Evolutionary conservation across 2,113 vertebrate genomes (phyloP), one percentile per base, ranked within the genome.

Genomic region (Paradoxurus hermaphroditus): DNA sequence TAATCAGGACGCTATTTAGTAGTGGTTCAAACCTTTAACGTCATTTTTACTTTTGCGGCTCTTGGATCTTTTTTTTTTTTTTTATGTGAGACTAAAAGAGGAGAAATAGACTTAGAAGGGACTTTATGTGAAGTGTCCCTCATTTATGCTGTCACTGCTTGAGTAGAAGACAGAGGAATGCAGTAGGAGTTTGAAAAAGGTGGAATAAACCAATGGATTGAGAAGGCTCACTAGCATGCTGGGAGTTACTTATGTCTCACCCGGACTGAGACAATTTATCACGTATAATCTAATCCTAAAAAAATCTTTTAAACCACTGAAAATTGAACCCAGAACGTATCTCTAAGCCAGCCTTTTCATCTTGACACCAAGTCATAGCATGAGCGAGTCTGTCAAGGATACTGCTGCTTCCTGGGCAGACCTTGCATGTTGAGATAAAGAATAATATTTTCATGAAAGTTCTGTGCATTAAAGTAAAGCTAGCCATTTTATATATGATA

Each of bases 361-460:
- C 36, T 41, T 94, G 59, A 93, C 72, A 46, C 13, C 39, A 44
- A 95, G 72, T 85, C 36, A 77, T 56, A 78, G 46, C n/a, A 70
- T 51, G 5, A 94, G 15, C 34, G 34, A 67, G 25, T n/a, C 41
- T 93, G 44, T 87, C 39, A 96, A 56, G 49, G 29, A 82, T 46
- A 9, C 29, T 49, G 9, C 23, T 72, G 15, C 15, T 94, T 44
- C 14, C 78, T 1, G 3, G 23, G 41, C 44, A 56, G 84, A 91
- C 13, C 67, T 25, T 49, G 73, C 14, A 63, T 85, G n/a, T 65
- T 88, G 31, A 90, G 95, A 95, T 77, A 67, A 89, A 34, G 53
- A 88, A 27, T 83, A 82, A 73, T 68, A 83, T 87, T 90, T 81
- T 95, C 44, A 29, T 93, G 23, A 88, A 94, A 94, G 49, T 39